Conservation (phyloP, 2,113 vertebrate genomes). For the Gambusia holbrooki region DNA sequence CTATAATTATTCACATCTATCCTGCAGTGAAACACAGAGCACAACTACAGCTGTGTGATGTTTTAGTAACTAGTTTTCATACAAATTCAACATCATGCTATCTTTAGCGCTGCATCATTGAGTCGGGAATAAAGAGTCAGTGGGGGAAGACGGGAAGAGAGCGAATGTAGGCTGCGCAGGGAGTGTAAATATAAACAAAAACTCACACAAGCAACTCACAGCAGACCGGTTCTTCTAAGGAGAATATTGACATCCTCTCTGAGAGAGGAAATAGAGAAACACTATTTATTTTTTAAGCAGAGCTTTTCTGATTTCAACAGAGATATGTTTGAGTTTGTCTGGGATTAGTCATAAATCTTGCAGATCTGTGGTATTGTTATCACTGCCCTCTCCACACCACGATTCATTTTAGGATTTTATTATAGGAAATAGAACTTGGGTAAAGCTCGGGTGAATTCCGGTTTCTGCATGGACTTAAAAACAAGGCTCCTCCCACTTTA, state of each 20-base stretch:
- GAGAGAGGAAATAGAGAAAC: conserved; percentile 6
- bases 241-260: conserved; percentile 37
- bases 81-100: conserved; percentile 34
- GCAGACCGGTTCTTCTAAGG: conserved; percentile 19
- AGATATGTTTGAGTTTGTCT: conserved; percentile 1
- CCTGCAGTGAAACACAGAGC: conserved; percentile 29
- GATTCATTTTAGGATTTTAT: not conserved
- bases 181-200: conserved; percentile 56
- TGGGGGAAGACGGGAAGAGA: conserved; percentile 23
- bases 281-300: conserved; percentile 1
- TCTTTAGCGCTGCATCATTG: conserved; percentile 41
- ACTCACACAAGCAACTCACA: conserved; percentile 26
- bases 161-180: conserved; percentile 38
- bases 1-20: conserved; percentile 54
- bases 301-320: not conserved
- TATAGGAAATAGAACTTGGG: not conserved
- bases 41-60: conserved; percentile 1
- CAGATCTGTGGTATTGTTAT: not conserved
- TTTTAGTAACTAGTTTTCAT: conserved; percentile 28
- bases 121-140: conserved; percentile 35
- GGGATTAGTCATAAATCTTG: conserved; percentile 14
- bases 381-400: not conserved
- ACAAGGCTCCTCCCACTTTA: not conserved
- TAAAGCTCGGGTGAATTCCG: not conserved
- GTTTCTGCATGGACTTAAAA: not conserved